These are phyloP conservation scores for Scaptomyza hsui DNA, from an alignment of 1,140 invertebrate genomes.

Conservation along the genomic window DNA sequence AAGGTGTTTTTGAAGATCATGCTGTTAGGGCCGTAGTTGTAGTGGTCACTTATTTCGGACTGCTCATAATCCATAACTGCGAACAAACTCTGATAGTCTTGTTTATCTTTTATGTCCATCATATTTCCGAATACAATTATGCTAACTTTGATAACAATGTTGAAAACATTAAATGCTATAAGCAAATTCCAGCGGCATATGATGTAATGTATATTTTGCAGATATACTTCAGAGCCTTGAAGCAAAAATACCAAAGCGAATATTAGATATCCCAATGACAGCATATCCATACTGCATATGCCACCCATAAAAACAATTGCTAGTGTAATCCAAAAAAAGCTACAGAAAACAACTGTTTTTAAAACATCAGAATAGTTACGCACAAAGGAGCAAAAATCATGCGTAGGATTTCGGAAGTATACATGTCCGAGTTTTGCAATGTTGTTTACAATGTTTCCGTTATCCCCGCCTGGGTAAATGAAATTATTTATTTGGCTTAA, in stretches of 20 bases:
- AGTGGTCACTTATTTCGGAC: constrained; percentile 87
- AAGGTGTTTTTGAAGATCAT: constrained; percentile 84
- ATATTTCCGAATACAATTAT: constrained; percentile 60
- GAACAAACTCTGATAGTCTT: constrained; percentile 90
- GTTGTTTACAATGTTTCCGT: constrained; percentile 87
- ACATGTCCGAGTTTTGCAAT: constrained; percentile 85
- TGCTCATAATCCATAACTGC: constrained; percentile 85
- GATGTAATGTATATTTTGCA: constrained; percentile 92
- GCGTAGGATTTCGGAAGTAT: constrained; percentile 91
- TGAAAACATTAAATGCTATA: constrained; percentile 94
- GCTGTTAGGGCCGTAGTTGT: constrained; percentile 54
- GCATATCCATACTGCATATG: constrained; percentile 95
- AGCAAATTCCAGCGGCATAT: constrained; percentile 96
- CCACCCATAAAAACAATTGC: constrained; percentile 97
- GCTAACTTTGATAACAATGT: constrained; percentile 92
- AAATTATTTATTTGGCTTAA: constrained; percentile 86
- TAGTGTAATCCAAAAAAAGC: constrained; percentile 96
- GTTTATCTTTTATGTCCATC: constrained; percentile 14
- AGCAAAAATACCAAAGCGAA: constrained; percentile 98
- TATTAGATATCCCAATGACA: constrained; percentile 97
- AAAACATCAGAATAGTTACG: constrained; percentile 92
- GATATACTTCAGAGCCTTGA: constrained; percentile 97
- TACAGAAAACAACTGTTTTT: constrained; percentile 92
- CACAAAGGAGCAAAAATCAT: constrained; percentile 86
- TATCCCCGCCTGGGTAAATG: constrained; percentile 84